Evolutionary conservation across 2,113 vertebrate species (phyloP).

Genomic region (Notarius lentiginosus): DNA sequence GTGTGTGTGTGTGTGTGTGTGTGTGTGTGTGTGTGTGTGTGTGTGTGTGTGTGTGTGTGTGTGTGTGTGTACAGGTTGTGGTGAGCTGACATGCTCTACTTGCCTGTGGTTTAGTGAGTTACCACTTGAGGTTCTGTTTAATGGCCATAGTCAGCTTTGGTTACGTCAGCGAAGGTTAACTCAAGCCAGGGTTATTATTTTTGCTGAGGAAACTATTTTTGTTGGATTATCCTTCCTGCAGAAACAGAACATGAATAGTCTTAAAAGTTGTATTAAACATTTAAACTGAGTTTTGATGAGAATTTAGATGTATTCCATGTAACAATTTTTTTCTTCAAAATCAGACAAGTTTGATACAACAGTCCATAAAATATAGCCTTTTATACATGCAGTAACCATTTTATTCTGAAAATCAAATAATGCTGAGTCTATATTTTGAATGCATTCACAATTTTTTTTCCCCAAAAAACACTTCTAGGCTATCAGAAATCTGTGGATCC

Average conservation of each 20-base stretch:
- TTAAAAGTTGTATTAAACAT: neutral
- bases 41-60: constrained; percentile 9
- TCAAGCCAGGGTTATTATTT: constrained; percentile 47
- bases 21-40: neutral
- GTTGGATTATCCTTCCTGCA: constrained; percentile 51
- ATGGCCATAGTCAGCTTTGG: constrained; percentile 49
- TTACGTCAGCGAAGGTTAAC: constrained; percentile 59
- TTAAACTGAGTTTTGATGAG: neutral
- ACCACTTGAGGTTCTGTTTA: constrained; percentile 54
- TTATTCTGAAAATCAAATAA: neutral
- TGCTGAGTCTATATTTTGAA: neutral
- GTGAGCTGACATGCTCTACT: constrained; percentile 46
- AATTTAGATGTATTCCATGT: neutral
- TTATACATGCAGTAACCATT: neutral
- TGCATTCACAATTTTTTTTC: neutral
- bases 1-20: constrained; percentile 35
- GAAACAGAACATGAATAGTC: neutral
- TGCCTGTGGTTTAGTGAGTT: constrained; percentile 59
- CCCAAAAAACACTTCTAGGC: constrained; percentile 58
- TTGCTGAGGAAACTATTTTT: constrained; percentile 61
- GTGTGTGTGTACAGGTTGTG: constrained; percentile 8
- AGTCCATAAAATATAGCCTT: neutral
- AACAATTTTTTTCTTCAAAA: neutral
- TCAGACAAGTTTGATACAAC: neutral
- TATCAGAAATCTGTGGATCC: constrained; percentile 83